These are phyloP conservation scores for Hycleus phaleratus DNA, from an alignment of 1,140 invertebrate genomes.

Conservation along the genomic window DNA sequence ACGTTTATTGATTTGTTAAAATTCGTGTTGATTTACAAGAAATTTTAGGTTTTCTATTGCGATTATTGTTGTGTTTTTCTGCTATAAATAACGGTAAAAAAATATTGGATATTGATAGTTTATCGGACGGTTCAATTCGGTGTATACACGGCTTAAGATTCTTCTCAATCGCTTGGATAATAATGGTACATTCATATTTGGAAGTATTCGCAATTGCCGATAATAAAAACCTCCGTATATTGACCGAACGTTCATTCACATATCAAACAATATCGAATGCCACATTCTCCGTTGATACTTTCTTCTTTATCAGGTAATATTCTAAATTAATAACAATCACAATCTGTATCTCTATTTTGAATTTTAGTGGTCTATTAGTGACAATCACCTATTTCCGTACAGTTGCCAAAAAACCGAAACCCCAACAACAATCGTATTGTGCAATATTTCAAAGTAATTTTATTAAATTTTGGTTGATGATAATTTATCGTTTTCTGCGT, in stretches of 20 bases:
- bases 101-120: conserved; percentile 49
- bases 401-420: conserved; percentile 38
- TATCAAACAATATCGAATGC: conserved; percentile 83
- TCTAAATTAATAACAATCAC: not conserved
- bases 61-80: conserved; percentile 44
- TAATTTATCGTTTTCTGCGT: conserved; percentile 62
- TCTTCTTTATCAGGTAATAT: conserved; percentile 77
- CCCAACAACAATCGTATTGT: conserved; percentile 5
- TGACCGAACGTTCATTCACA: conserved; percentile 70
- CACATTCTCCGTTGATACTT: conserved; percentile 84
- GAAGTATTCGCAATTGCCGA: conserved; percentile 70
- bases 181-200: conserved; percentile 83
- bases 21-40: no score
- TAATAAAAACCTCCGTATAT: conserved; percentile 64
- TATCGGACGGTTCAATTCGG: conserved; percentile 56
- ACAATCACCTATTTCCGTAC: conserved; percentile 64
- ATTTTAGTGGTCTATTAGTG: conserved; percentile 64
- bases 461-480: conserved; percentile 48
- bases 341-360: not conserved
- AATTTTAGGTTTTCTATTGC: conserved; percentile 37
- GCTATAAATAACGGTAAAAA: conserved; percentile 51
- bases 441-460: conserved; percentile 1
- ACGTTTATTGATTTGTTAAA: no score
- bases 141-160: conserved; percentile 79
- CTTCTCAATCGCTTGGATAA: conserved; percentile 83